Conservation (phyloP, 2,888 invertebrate genomes). For the Pachliopta kotzebuea region DNA sequence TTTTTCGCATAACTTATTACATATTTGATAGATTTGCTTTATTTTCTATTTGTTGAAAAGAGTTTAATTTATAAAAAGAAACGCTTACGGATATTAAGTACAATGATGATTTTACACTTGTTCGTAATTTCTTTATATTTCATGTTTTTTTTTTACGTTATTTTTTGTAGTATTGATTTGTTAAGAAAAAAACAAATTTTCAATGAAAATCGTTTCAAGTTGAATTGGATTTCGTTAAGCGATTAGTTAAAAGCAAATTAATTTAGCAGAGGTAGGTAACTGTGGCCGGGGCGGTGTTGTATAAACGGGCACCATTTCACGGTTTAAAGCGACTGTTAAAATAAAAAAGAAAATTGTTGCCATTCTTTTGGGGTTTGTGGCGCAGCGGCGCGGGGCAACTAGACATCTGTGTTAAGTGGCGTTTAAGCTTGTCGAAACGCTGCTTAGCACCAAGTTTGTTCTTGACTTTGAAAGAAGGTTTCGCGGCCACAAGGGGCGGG, state of each 20-base stretch:
- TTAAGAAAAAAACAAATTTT: no score
- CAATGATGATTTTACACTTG: no score
- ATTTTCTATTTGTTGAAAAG: no score
- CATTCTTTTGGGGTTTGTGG: conserved; percentile 24
- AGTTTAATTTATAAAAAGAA: no score
- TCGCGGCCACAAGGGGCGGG: conserved; percentile 52
- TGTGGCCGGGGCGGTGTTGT: neutral
- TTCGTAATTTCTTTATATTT: no score
- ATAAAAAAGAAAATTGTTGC: conserved; percentile 12
- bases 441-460: conserved; percentile 37
- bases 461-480: conserved; percentile 70
- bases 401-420: conserved; percentile 28
- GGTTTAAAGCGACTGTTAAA: conserved; percentile 10
- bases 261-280: conserved; percentile 11
- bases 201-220: no score
- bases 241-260: conserved; percentile 4
- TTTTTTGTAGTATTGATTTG: no score
- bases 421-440: conserved; percentile 25
- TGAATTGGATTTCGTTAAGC: conserved; percentile 4
- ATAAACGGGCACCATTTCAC: conserved; percentile 14
- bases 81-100: no score
- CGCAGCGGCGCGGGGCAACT: conserved; percentile 21
- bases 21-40: no score
- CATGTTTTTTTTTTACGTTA: no score
- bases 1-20: no score